phyloP scores from a whole-genome alignment of 2,888 invertebrate species.

The Willowsia nigromaculata region DNA sequence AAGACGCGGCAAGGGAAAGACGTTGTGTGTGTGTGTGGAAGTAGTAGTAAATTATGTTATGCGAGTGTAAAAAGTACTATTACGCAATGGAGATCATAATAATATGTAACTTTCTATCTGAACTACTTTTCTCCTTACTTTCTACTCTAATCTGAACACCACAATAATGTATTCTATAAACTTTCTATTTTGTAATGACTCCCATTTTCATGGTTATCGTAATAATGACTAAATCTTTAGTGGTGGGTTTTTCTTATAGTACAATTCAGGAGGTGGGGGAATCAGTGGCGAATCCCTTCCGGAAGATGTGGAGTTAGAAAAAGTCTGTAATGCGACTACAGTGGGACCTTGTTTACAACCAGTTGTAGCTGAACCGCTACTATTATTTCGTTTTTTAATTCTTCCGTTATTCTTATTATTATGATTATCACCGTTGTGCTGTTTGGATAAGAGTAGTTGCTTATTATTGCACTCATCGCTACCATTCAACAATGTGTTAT shows the following conservation, averaged over 20 bases:
- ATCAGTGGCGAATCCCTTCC: slow-evolving; percentile 17
- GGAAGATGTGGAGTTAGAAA: neutral
- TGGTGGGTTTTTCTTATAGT: slow-evolving; percentile 72
- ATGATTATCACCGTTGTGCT: slow-evolving; percentile 12
- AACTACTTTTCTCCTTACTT: slow-evolving; percentile 14
- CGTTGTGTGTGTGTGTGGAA: neutral
- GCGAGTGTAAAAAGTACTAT: neutral
- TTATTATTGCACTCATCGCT: slow-evolving; percentile 61
- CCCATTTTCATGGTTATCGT: neutral
- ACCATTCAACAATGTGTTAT: slow-evolving; percentile 14
- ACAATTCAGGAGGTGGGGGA: slow-evolving; percentile 71
- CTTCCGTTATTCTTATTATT: slow-evolving; percentile 40
- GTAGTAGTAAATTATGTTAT: neutral
- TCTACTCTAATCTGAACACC: too few species aligned
- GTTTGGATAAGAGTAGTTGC: slow-evolving; percentile 1
- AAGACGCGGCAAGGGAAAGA: slow-evolving; percentile 24
- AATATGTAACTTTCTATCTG: neutral
- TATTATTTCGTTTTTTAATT: slow-evolving; percentile 35
- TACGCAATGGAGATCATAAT: neutral
- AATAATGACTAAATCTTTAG: slow-evolving; percentile 67
- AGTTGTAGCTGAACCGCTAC: neutral
- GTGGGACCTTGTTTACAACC: neutral
- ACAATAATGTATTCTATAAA: too few species aligned
- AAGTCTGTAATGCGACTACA: slow-evolving; percentile 40
- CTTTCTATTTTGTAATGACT: slow-evolving; percentile 14